Percentiles rank a stretch among this genome's conserved stretches.
Conservation (phyloP, 2,113 vertebrate genomes). For the Ciconia stormi region DNA sequence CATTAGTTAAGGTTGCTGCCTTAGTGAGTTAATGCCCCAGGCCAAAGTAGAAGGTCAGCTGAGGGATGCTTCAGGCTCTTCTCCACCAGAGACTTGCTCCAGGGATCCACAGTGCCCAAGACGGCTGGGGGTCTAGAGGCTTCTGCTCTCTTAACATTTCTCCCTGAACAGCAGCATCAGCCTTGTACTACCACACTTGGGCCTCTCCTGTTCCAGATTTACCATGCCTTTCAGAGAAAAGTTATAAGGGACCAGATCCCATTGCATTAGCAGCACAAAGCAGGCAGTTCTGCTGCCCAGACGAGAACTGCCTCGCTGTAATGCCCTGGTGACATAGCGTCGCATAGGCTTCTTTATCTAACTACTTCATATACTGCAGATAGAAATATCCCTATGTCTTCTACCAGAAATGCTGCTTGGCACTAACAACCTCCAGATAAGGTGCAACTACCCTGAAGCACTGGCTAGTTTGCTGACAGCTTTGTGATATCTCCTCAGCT, state of each 20-base stretch:
- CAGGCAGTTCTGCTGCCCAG: neutral
- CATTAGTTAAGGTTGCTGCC: neutral
- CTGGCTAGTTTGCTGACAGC: rapidly evolving
- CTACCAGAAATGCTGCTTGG: neutral
- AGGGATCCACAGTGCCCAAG: neutral
- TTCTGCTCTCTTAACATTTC: neutral
- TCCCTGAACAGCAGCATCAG: neutral
- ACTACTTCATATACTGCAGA: neutral
- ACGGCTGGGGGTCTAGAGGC: neutral
- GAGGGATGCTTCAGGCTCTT: neutral
- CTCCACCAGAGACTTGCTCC: neutral
- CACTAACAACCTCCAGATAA: neutral
- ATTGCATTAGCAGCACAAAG: neutral
- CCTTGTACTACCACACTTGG: rapidly evolving
- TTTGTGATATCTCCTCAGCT: neutral
- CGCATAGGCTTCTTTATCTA: neutral
- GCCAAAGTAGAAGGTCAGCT: neutral
- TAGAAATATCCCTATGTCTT: neutral
- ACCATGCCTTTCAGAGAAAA: neutral
- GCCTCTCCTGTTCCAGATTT: neutral
- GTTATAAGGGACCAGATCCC: neutral
- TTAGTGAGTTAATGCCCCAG: neutral
- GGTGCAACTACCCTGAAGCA: neutral
- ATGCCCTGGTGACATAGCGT: neutral
- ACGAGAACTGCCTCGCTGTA: neutral